Conservation (phyloP, 2,888 invertebrate species). For the Drosophila austrosaltans region DNA sequence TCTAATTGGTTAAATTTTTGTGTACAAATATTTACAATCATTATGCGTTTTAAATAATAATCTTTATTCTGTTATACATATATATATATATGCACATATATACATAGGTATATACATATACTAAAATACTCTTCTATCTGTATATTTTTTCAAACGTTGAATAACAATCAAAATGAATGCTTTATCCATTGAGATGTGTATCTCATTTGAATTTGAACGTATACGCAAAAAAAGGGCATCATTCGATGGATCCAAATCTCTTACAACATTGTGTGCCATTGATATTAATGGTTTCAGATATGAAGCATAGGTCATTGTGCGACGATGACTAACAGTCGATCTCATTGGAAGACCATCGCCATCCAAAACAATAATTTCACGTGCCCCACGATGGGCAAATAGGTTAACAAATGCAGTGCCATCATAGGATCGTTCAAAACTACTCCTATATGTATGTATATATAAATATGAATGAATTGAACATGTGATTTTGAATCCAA, state of each 20-base stretch:
- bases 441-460: no score
- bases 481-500: no score
- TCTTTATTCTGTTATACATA: no score
- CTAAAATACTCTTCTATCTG: background rate
- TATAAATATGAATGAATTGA: no score
- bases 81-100: no score
- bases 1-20: no score
- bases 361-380: slow-evolving; percentile 62
- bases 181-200: slow-evolving; percentile 53
- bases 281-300: slow-evolving; percentile 45
- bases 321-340: slow-evolving; percentile 51
- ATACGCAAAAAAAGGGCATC: slow-evolving; percentile 64
- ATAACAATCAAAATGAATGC: slow-evolving; percentile 58
- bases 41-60: no score
- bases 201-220: slow-evolving; percentile 52
- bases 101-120: no score
- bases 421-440: slow-evolving; percentile 44
- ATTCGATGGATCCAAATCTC: slow-evolving; percentile 68
- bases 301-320: slow-evolving; percentile 36
- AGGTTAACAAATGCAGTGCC: slow-evolving; percentile 51
- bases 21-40: no score
- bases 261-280: slow-evolving; percentile 70
- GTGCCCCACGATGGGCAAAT: slow-evolving; percentile 53
- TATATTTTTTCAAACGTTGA: slow-evolving; percentile 42
- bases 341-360: slow-evolving; percentile 46